These are phyloP conservation scores for Aplocera efformata DNA, from an alignment of 2,888 invertebrate genomes.

Conservation along the genomic window DNA sequence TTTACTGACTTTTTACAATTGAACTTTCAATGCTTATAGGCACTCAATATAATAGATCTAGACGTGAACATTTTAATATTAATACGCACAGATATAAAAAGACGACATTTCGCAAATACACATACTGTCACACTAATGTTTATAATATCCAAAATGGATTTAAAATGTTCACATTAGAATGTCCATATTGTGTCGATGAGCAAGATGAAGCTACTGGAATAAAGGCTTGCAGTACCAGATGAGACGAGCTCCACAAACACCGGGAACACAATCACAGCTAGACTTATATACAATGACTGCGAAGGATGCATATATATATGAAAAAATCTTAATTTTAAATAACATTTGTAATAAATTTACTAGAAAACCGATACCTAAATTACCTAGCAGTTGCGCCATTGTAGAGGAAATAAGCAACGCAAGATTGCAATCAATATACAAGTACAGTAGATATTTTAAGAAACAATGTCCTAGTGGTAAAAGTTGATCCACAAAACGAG, in stretches of 20 bases:
- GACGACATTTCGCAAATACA: slow-evolving; percentile 66
- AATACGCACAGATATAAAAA: slow-evolving; percentile 74
- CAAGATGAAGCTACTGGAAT: slow-evolving; percentile 70
- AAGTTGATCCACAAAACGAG: slow-evolving; percentile 30
- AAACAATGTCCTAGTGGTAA: slow-evolving; percentile 67
- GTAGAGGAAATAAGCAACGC: slow-evolving; percentile 26
- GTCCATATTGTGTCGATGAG: slow-evolving; percentile 57
- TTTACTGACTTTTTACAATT: slow-evolving; percentile 78
- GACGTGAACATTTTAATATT: slow-evolving; percentile 76
- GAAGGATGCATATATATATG: slow-evolving; percentile 52
- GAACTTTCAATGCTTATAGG: slow-evolving; percentile 79
- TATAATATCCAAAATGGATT: slow-evolving; percentile 67
- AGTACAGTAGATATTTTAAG: slow-evolving; percentile 26
- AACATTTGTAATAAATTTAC: slow-evolving; percentile 32
- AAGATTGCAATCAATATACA: slow-evolving; percentile 19
- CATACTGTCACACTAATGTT: slow-evolving; percentile 65
- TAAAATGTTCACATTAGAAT: slow-evolving; percentile 76
- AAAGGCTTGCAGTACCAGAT: slow-evolving; percentile 56
- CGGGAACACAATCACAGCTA: slow-evolving; percentile 68
- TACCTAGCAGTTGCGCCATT: slow-evolving; percentile 20
- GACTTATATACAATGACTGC: slow-evolving; percentile 68
- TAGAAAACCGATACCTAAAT: slow-evolving; percentile 19
- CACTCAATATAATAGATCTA: slow-evolving; percentile 79
- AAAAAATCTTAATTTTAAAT: slow-evolving; percentile 51
- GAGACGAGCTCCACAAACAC: slow-evolving; percentile 56